These are phyloP conservation scores for Paguma larvata DNA, from an alignment of 2,797 vertebrate species.

Conservation along the genomic window DNA sequence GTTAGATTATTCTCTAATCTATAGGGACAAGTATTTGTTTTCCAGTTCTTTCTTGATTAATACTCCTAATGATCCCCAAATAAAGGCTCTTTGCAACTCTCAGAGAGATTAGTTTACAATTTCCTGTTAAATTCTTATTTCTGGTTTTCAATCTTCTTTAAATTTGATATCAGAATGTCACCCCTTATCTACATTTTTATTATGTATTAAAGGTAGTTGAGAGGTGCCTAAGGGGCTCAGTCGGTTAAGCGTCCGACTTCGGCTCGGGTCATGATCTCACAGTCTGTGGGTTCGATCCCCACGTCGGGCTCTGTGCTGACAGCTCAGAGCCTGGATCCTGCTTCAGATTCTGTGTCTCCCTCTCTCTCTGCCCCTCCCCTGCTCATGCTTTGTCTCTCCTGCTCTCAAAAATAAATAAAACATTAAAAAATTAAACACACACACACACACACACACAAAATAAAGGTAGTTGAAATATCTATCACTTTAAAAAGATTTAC, in stretches of 20 bases:
- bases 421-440: no score
- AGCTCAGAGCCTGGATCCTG: no score
- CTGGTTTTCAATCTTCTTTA: slow-evolving; percentile 29
- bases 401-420: no score
- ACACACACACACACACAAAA: no score
- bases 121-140: slow-evolving; percentile 46
- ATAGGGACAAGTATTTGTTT: neutral
- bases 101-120: neutral
- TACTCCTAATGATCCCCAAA: neutral
- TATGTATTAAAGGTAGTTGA: neutral
- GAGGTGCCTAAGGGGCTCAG: neutral
- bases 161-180: neutral
- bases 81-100: neutral
- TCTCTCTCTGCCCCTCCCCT: no score
- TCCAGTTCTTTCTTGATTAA: neutral
- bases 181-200: slow-evolving; percentile 21
- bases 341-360: no score
- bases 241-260: no score
- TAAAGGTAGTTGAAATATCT: neutral
- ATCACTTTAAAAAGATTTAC: neutral
- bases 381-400: no score
- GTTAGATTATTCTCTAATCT: neutral
- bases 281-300: no score
- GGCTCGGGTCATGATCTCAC: no score
- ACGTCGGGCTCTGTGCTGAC: no score